Evolutionary conservation across 2,113 vertebrate genomes (phyloP).

Genomic region (Ginglymostoma cirratum): DNA sequence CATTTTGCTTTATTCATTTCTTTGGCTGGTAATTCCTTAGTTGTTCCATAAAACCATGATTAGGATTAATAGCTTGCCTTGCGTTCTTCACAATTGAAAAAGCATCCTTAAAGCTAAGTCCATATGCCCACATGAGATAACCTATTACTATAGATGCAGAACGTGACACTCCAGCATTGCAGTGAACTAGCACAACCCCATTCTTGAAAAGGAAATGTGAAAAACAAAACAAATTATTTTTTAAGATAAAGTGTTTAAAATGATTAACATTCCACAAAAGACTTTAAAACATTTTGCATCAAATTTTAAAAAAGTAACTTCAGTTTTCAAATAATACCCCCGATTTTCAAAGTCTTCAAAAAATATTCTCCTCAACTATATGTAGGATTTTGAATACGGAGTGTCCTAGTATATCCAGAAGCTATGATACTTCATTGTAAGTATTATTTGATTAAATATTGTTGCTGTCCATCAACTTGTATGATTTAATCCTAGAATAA

Average conservation of each 20-base stretch:
- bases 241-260: neutral
- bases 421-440: neutral
- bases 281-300: neutral
- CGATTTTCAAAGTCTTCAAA: neutral
- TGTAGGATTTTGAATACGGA: neutral
- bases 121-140: constrained; percentile 80
- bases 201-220: constrained; percentile 59
- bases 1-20: neutral
- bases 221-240: neutral
- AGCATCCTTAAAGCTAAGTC: constrained; percentile 69
- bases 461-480: neutral
- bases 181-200: constrained; percentile 84
- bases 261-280: neutral
- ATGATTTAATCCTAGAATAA: neutral
- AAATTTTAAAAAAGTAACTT: too few relatives aligned
- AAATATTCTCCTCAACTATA: neutral
- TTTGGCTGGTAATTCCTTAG: constrained; percentile 69
- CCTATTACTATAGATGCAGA: constrained; percentile 77
- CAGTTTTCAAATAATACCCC: neutral
- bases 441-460: neutral
- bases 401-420: neutral
- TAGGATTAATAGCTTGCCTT: constrained; percentile 73
- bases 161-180: constrained; percentile 86
- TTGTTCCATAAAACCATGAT: constrained; percentile 86
- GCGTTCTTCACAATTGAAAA: constrained; percentile 76